Evolutionary conservation across 2,888 invertebrate genomes (phyloP).

Genomic region (Allophyes oxyacanthae): DNA sequence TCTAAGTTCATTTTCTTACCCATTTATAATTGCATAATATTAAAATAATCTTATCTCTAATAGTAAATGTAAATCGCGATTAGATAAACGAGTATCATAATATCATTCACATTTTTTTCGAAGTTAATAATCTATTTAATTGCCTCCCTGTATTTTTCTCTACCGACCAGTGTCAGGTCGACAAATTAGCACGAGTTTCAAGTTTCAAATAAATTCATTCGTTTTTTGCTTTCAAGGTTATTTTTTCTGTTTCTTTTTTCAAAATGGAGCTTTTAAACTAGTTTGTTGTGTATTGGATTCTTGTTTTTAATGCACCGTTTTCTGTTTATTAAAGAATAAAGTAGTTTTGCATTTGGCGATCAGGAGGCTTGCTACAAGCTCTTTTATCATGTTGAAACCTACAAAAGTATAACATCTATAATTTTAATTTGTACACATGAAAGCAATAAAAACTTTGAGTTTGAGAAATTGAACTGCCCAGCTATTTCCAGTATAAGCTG

Average conservation of each 20-base stretch:
- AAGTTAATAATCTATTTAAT: conserved; percentile 17
- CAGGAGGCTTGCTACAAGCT: no score
- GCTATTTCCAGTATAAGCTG: no score
- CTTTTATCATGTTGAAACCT: no score
- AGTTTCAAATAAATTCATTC: conserved; percentile 23
- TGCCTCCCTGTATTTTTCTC: conserved; percentile 12
- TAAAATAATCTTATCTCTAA: conserved; percentile 2
- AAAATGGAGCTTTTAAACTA: conserved; percentile 20
- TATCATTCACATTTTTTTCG: conserved; percentile 3
- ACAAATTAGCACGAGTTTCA: conserved; percentile 14
- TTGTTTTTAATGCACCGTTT: conserved; percentile 34
- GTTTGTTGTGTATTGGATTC: conserved; percentile 20
- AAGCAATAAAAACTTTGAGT: no score
- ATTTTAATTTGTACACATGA: no score
- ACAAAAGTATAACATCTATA: no score
- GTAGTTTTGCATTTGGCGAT: not conserved
- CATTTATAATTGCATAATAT: no score
- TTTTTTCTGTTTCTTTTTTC: not conserved
- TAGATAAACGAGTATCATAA: no score
- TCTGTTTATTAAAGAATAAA: no score
- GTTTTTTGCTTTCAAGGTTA: conserved; percentile 18
- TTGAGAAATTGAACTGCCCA: no score
- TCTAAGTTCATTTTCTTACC: no score
- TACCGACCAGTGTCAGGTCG: conserved; percentile 3
- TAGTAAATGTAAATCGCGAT: not conserved